Conservation (phyloP, 2,113 vertebrate species). For the Microcebus tavaratra region DNA sequence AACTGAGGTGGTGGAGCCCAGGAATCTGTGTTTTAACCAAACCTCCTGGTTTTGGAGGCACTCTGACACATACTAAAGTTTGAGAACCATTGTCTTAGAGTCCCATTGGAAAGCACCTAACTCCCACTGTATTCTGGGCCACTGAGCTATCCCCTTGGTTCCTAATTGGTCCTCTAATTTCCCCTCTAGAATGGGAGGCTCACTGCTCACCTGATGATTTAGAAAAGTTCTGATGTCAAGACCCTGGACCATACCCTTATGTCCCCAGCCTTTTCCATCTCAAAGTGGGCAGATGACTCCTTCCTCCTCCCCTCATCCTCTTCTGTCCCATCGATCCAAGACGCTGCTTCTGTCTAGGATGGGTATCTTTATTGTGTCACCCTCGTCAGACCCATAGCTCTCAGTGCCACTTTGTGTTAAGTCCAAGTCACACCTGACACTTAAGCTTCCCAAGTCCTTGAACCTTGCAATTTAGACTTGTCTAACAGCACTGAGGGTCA, state of each 20-base stretch:
- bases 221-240: neutral
- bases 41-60: neutral
- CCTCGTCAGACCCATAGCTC: neutral
- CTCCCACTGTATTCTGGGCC: neutral
- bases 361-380: neutral
- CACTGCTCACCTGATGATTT: neutral
- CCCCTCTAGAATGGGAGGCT: neutral
- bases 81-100: neutral
- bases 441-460: neutral
- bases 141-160: neutral
- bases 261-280: neutral
- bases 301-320: neutral
- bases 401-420: neutral
- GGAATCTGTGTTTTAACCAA: conserved; percentile 20
- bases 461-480: neutral
- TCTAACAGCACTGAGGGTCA: neutral
- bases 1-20: neutral
- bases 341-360: neutral
- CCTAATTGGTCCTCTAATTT: neutral
- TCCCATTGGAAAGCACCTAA: neutral
- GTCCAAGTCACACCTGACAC: neutral
- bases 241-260: neutral
- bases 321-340: neutral
- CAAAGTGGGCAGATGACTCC: neutral
- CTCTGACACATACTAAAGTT: neutral